These are phyloP conservation scores for Pavo muticus DNA, from an alignment of 2,113 vertebrate species.

Conservation along the genomic window DNA sequence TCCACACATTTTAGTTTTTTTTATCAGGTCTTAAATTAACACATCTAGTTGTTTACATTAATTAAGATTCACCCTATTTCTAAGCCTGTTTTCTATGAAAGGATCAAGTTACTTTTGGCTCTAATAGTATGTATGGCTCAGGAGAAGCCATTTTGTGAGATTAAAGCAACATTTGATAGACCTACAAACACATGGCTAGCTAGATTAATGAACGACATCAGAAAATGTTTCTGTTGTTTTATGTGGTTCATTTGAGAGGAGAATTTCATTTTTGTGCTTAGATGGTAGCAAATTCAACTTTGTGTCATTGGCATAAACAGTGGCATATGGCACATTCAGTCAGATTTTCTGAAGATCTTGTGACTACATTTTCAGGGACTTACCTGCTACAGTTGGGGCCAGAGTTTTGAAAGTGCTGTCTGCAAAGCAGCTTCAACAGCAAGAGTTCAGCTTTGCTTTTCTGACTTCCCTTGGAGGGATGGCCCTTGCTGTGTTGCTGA, in stretches of 20 bases:
- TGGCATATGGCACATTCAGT: not conserved
- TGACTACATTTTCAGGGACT: not conserved
- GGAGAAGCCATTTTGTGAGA: not conserved
- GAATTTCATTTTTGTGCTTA: not conserved
- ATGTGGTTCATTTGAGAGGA: not conserved
- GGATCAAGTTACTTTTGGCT: not conserved
- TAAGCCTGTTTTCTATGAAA: not conserved
- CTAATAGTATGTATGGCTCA: not conserved
- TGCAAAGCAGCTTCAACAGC: not conserved
- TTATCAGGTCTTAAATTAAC: not conserved
- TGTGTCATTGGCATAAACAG: no score
- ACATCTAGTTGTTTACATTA: not conserved
- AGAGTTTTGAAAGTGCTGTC: not conserved
- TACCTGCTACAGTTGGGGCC: fast-evolving
- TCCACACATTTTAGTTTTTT: not conserved
- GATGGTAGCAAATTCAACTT: not conserved
- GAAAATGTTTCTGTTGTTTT: not conserved
- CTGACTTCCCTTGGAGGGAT: not conserved
- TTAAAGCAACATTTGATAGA: not conserved
- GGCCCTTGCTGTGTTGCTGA: no score
- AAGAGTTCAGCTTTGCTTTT: not conserved
- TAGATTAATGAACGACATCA: not conserved
- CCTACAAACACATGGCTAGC: not conserved
- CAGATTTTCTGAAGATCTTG: not conserved
- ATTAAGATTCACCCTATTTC: not conserved